A percentile compares a stretch with the other conserved stretches of the same genome.
Conservation (phyloP, 2,113 vertebrate genomes). For the Labeo catla region DNA sequence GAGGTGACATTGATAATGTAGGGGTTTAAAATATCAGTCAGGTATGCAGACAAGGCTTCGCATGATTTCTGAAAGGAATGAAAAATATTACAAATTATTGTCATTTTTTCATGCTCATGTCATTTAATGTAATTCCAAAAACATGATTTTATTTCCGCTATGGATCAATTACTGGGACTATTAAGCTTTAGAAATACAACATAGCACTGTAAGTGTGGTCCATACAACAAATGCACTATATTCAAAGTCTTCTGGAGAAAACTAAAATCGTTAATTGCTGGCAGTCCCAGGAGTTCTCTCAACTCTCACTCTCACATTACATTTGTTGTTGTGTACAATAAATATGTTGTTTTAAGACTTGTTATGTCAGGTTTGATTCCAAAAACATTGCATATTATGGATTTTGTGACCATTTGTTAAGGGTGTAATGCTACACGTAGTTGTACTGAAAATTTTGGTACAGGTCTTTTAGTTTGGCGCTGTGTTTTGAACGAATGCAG, state of each 20-base stretch:
- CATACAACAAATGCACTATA: not conserved
- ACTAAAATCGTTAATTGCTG: not conserved
- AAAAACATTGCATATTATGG: not conserved
- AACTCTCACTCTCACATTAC: not conserved
- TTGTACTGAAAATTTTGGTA: no score
- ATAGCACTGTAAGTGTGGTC: not conserved
- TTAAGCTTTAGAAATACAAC: not conserved
- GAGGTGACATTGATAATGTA: slow-evolving; percentile 89
- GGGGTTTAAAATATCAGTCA: slow-evolving; percentile 74
- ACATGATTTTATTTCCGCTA: not conserved
- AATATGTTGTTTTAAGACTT: not conserved
- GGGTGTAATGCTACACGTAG: no score
- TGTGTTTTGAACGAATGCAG: no score
- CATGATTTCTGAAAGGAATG: slow-evolving; percentile 65
- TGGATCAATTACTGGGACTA: not conserved
- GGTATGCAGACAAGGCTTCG: slow-evolving; percentile 69
- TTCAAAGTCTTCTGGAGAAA: not conserved
- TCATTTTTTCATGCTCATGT: not conserved
- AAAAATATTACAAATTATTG: not conserved
- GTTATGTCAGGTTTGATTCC: no score
- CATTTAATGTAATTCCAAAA: not conserved
- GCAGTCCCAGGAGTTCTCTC: no score
- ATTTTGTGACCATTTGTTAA: not conserved
- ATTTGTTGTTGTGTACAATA: not conserved
- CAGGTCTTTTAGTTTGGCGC: no score